phyloP scores from a whole-genome alignment of 2,113 vertebrate genomes.

The Podarcis raffonei region DNA sequence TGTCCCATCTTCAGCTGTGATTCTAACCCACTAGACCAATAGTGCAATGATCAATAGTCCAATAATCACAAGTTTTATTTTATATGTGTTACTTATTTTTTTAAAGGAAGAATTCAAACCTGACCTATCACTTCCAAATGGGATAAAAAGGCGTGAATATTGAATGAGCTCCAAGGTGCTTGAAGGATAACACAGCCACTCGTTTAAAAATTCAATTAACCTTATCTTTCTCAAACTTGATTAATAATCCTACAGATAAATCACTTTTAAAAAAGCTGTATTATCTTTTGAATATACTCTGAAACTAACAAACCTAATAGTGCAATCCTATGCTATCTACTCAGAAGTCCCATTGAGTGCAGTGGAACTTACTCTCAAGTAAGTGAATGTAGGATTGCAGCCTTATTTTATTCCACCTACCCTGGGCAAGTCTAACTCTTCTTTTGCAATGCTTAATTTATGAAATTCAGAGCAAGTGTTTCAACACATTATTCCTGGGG shows the following conservation, averaged over 20 bases:
- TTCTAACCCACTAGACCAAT: background rate
- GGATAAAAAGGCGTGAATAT: slow-evolving; percentile 69
- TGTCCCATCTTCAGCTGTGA: background rate
- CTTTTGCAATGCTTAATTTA: slow-evolving; percentile 50
- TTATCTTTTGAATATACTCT: slow-evolving; percentile 69
- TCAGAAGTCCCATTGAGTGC: too few species aligned
- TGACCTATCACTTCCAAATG: slow-evolving; percentile 62
- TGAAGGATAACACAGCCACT: slow-evolving; percentile 76
- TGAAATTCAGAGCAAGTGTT: slow-evolving; percentile 39
- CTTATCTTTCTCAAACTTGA: slow-evolving; percentile 78
- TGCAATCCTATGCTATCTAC: too few species aligned
- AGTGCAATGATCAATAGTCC: slow-evolving; percentile 62
- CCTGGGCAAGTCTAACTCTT: slow-evolving; percentile 52
- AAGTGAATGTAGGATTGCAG: too few species aligned
- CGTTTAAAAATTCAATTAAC: slow-evolving; percentile 81
- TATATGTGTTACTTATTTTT: slow-evolving; percentile 51
- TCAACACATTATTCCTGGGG: slow-evolving; percentile 52
- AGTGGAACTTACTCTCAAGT: too few species aligned
- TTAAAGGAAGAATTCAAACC: slow-evolving; percentile 70
- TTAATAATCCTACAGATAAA: slow-evolving; percentile 76
- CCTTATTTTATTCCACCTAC: slow-evolving; percentile 50
- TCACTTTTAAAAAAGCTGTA: slow-evolving; percentile 66
- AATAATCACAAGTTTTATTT: slow-evolving; percentile 58
- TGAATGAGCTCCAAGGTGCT: slow-evolving; percentile 72
- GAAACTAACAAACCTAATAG: slow-evolving; percentile 53